Base-by-base conservation (phyloP, 2,113 vertebrate genomes). In the Rattus norvegicus region DNA sequence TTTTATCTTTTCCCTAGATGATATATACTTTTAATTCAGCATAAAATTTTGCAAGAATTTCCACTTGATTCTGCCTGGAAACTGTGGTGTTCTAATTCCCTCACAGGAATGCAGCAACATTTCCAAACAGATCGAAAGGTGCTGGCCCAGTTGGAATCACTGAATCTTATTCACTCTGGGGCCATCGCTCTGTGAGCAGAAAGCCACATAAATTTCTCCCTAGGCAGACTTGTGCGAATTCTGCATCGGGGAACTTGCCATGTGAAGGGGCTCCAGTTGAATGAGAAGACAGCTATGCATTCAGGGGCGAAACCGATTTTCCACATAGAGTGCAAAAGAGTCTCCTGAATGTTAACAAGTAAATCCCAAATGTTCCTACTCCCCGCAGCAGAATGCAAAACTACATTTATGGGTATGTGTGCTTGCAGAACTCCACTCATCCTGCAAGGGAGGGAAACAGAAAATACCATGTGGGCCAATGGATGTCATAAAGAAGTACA, bases 21-120 rank as follows among this genome's bases (percentile, higher is more conserved):
- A 98, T 96, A 96, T 97, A 97, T 96, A 76, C 19, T 92, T 92
- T 98, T 97, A 95, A 97, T 98, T 97, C 95, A 84, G 39, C 56
- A 81, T 73, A 95, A 96, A 95, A 91, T 54, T 97, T 97, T 93
- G 22, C 77, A 92, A 96, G 95, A 96, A 88, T 95, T 95, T 95
- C 95, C 92, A 96, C 47, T 39, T 89, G 94, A 36, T n/a, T 11
- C 63, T 88, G 70, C 61, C 76, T 26, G 96, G 79, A 97, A 49
- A 95, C n/a, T 52, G 52, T 36, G 1, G 1, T 75, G 26, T 86
- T 97, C 84, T 89, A 96, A 97, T 83, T 95, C 77, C 96, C 86
- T 96, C 63, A 80, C 0, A 1, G 77, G 79, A 85, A 88, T 67
- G 14, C 59, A 83, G 90, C 76, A 54, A 63, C 70, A 90, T 95